These are phyloP conservation scores for Tinamus guttatus DNA, from an alignment of 2,113 vertebrate genomes.

Conservation along the genomic window DNA sequence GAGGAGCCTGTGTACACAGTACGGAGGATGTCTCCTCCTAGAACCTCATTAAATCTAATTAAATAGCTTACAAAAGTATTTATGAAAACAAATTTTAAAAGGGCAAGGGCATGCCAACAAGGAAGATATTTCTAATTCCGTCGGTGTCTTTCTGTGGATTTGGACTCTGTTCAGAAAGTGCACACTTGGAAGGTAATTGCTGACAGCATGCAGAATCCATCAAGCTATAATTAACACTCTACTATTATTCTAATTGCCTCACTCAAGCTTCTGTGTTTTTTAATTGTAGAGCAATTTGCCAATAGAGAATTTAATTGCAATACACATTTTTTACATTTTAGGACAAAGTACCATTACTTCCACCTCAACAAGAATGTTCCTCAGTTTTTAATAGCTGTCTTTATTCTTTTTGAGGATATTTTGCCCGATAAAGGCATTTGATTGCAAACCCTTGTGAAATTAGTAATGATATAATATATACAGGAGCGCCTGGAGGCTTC, in stretches of 20 bases:
- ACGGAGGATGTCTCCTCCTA: slow-evolving; percentile 57
- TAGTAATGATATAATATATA: slow-evolving; percentile 46
- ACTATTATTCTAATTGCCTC: slow-evolving; percentile 84
- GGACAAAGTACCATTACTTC: slow-evolving; percentile 75
- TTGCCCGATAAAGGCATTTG: slow-evolving; percentile 47
- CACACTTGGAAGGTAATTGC: slow-evolving; percentile 78
- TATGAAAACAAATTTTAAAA: slow-evolving; percentile 72
- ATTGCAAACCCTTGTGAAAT: slow-evolving; percentile 67
- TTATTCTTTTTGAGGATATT: slow-evolving; percentile 37
- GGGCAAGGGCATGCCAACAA: slow-evolving; percentile 51
- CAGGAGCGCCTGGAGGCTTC: slow-evolving; percentile 51
- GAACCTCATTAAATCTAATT: slow-evolving; percentile 79
- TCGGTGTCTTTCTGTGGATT: slow-evolving; percentile 77
- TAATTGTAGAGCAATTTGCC: slow-evolving; percentile 83
- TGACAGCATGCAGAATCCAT: slow-evolving; percentile 79
- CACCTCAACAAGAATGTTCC: slow-evolving; percentile 34
- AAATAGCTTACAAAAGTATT: slow-evolving; percentile 75
- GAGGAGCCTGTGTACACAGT: slow-evolving; percentile 24
- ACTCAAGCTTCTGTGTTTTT: slow-evolving; percentile 80
- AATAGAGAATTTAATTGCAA: slow-evolving; percentile 79
- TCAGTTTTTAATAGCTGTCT: slow-evolving; percentile 52
- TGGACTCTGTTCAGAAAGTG: slow-evolving; percentile 80
- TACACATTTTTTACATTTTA: slow-evolving; percentile 76
- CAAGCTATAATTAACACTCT: slow-evolving; percentile 82
- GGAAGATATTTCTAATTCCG: slow-evolving; percentile 74